Conservation (phyloP, 2,113 vertebrate genomes). For the Solenodon paradoxus region DNA sequence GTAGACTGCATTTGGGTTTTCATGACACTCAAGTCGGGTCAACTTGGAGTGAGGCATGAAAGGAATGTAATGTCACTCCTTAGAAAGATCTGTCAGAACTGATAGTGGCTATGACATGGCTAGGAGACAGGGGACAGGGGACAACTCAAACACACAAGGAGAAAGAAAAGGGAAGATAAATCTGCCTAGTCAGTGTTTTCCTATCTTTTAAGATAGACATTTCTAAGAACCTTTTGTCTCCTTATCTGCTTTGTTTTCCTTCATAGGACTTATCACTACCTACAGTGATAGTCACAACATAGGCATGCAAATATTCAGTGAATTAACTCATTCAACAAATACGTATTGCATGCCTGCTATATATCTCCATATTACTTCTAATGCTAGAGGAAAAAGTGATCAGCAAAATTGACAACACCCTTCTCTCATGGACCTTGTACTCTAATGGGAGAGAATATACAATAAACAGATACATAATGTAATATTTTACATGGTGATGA, state of each 20-base stretch:
- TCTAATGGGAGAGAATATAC: background rate
- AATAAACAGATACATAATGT: background rate
- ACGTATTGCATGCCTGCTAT: background rate
- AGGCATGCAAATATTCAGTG: background rate
- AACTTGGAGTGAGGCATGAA: background rate
- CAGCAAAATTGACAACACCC: background rate
- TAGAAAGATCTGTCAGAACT: background rate
- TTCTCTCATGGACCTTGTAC: background rate
- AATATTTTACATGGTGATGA: background rate
- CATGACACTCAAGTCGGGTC: background rate
- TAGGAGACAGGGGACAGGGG: background rate
- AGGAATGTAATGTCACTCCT: background rate
- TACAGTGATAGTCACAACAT: background rate
- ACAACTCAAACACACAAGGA: background rate
- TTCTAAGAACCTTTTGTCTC: background rate
- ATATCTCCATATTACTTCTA: background rate
- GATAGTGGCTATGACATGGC: background rate
- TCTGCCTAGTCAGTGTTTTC: background rate
- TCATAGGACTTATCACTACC: background rate
- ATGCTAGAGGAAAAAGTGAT: background rate
- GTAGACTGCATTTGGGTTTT: background rate
- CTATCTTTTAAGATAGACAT: background rate
- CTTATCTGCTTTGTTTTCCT: conserved; percentile 11
- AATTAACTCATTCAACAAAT: conserved; percentile 18
- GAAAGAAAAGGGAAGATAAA: background rate